Evolutionary conservation across 1,140 invertebrate genomes (phyloP).

Genomic region (Drosophila tropicalis): DNA sequence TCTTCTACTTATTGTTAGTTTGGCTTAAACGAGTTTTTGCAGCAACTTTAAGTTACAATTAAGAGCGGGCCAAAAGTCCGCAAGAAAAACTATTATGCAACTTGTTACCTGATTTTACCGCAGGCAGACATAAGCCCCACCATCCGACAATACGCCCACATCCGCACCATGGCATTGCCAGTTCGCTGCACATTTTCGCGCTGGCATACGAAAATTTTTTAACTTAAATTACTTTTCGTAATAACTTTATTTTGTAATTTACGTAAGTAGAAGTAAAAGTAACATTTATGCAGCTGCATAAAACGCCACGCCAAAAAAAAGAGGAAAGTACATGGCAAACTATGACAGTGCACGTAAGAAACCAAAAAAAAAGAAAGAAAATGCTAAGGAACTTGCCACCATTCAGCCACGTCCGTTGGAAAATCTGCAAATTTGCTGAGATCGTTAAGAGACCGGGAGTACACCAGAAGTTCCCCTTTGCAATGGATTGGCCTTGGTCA

Average conservation of each 20-base stretch:
- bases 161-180: conserved; percentile 42
- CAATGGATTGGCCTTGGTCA: conserved; percentile 32
- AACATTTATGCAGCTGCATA: conserved; percentile 80
- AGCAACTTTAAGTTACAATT: conserved; percentile 67
- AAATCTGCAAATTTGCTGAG: conserved; percentile 69
- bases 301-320: conserved; percentile 49
- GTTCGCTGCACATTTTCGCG: conserved; percentile 73
- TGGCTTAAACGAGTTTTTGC: conserved; percentile 52
- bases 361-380: background rate
- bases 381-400: conserved; percentile 49
- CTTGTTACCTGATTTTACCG: conserved; percentile 74
- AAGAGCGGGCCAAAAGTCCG: conserved; percentile 28
- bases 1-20: conserved; percentile 26
- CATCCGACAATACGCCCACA: conserved; percentile 24
- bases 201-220: conserved; percentile 75
- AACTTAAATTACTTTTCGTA: conserved; percentile 81
- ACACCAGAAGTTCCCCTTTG: background rate
- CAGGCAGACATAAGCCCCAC: conserved; percentile 41
- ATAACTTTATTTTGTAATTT: conserved; percentile 82
- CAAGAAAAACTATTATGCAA: conserved; percentile 52
- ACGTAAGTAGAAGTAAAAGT: conserved; percentile 81
- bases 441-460: background rate
- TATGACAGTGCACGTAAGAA: conserved; percentile 74
- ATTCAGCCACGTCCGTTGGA: conserved; percentile 39
- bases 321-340: conserved; percentile 75